Evolutionary conservation across 2,113 vertebrate species (phyloP).

Genomic region (Colistium nudipinnis): DNA sequence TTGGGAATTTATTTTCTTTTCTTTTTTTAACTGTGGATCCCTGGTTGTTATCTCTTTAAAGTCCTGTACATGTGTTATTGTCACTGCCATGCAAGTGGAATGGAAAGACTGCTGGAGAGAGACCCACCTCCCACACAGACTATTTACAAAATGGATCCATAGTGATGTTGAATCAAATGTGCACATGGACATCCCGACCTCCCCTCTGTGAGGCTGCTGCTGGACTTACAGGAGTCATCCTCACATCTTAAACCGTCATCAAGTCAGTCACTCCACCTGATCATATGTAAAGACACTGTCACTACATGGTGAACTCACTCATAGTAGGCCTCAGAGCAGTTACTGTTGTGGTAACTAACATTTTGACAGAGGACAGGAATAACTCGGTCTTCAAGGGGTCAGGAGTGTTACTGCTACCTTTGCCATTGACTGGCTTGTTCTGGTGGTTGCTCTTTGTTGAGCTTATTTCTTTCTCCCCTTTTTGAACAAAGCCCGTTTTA

Average conservation of each 20-base stretch:
- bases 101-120: conserved; percentile 51
- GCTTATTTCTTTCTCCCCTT: conserved; percentile 26
- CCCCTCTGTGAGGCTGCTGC: conserved; percentile 26
- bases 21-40: conserved; percentile 40
- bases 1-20: conserved; percentile 18
- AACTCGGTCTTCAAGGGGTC: conserved; percentile 66
- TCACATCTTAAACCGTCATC: conserved; percentile 6
- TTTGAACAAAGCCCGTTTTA: conserved; percentile 73
- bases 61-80: conserved; percentile 56
- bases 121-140: conserved; percentile 19
- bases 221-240: conserved; percentile 21
- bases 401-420: conserved; percentile 62
- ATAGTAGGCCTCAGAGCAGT: conserved; percentile 43
- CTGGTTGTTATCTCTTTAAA: conserved; percentile 40
- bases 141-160: conserved; percentile 13
- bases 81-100: conserved; percentile 70
- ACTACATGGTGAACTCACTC: conserved; percentile 24
- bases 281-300: conserved; percentile 35
- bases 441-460: conserved; percentile 59
- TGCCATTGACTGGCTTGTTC: conserved; percentile 64
- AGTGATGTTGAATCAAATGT: conserved; percentile 14
- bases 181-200: conserved; percentile 4
- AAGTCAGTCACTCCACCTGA: conserved; percentile 7
- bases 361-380: conserved; percentile 55
- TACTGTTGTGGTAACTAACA: conserved; percentile 55